phyloP scores from a whole-genome alignment of 2,113 vertebrate genomes.

The Lanius ludovicianus region DNA sequence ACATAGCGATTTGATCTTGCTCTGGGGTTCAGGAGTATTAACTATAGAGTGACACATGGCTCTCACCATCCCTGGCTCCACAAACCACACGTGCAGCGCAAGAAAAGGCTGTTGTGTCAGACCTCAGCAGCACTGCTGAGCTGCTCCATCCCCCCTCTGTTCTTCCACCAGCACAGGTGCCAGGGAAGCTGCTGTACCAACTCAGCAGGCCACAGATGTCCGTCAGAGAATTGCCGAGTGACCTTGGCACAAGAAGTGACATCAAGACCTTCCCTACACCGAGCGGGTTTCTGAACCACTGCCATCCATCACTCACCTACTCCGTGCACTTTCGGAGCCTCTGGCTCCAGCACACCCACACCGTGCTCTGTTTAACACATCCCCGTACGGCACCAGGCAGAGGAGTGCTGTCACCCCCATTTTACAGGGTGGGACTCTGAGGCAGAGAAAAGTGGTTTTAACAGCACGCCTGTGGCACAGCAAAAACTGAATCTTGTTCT shows the following conservation, averaged over 20 bases:
- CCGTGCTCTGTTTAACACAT: background rate
- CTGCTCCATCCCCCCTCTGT: background rate
- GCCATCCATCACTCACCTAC: background rate
- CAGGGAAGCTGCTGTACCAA: background rate
- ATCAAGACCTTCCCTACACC: background rate
- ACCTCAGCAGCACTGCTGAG: background rate
- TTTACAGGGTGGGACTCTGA: background rate
- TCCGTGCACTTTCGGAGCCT: background rate
- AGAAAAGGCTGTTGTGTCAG: background rate
- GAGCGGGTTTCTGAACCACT: background rate
- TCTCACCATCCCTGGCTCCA: background rate
- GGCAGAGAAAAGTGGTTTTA: background rate
- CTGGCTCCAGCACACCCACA: background rate
- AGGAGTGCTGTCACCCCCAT: background rate
- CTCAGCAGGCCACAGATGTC: slow-evolving; percentile 41
- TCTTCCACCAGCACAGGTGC: background rate
- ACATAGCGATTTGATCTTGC: background rate
- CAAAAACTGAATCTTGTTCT: slow-evolving; percentile 14
- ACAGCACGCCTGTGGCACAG: background rate
- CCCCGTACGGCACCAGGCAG: background rate
- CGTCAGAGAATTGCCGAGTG: background rate
- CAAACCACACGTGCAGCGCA: background rate
- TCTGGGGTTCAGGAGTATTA: background rate
- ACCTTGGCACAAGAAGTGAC: background rate
- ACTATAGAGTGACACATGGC: background rate